Conservation (phyloP, 2,888 invertebrate species). For the Cryptops parisi region DNA sequence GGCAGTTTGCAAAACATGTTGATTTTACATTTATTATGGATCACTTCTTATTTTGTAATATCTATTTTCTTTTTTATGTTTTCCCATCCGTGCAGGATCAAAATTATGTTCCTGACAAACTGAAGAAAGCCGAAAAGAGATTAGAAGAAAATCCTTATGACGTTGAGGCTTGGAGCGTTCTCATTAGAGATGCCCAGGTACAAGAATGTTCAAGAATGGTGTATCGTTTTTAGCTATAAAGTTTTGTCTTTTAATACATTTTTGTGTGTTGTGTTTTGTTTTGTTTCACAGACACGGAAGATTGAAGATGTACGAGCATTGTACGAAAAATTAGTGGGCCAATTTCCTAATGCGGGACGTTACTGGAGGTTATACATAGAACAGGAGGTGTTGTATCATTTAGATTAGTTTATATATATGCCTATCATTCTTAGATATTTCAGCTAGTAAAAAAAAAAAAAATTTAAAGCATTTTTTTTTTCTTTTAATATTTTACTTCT, state of each 20-base stretch:
- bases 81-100: constrained; percentile 18
- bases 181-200: constrained; percentile 78
- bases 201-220: too few relatives aligned
- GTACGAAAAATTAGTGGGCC: constrained; percentile 84
- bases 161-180: constrained; percentile 93
- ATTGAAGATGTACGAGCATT: constrained; percentile 72
- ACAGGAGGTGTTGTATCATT: constrained; percentile 55
- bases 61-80: too few relatives aligned
- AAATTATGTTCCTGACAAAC: constrained; percentile 27
- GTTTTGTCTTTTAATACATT: constrained; percentile 32
- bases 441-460: too few relatives aligned
- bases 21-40: too few relatives aligned
- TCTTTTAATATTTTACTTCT: too few relatives aligned
- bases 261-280: constrained; percentile 2
- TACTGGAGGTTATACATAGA: constrained; percentile 99
- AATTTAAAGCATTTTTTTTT: too few relatives aligned
- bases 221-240: constrained; percentile 44
- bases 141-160: constrained; percentile 81
- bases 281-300: constrained; percentile 31
- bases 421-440: too few relatives aligned
- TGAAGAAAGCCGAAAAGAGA: constrained; percentile 37
- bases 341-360: constrained; percentile 90
- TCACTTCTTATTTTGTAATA: too few relatives aligned
- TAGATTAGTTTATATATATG: too few relatives aligned
- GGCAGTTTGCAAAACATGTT: too few relatives aligned